These are phyloP conservation scores for Trinorchestia longiramus DNA, from an alignment of 1,140 invertebrate species.

Conservation along the genomic window DNA sequence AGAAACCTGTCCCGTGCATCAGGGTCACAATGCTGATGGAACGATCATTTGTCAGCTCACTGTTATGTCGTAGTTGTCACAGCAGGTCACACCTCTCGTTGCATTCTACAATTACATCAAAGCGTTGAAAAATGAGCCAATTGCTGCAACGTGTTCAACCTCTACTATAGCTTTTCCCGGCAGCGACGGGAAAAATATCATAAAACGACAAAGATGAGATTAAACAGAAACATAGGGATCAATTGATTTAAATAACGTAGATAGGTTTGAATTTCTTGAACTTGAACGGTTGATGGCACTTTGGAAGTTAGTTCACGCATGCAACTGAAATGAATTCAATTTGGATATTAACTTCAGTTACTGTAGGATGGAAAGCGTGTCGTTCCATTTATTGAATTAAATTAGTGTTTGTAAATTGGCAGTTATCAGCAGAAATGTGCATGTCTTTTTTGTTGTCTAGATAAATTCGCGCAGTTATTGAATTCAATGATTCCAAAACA, in stretches of 20 bases:
- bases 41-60: not conserved
- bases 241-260: not conserved
- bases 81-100: not conserved
- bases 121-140: not conserved
- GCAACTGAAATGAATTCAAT: not conserved
- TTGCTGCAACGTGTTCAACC: not conserved
- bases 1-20: not conserved
- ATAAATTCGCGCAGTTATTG: too few relatives aligned
- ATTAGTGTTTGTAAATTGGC: too few relatives aligned
- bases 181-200: not conserved
- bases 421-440: too few relatives aligned
- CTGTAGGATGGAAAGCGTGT: not conserved
- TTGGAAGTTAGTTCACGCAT: not conserved
- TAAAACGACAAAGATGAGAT: not conserved
- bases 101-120: not conserved
- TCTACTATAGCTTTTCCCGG: not conserved
- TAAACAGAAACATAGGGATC: not conserved
- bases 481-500: too few relatives aligned
- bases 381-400: too few relatives aligned
- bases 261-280: not conserved
- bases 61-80: not conserved
- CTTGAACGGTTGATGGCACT: not conserved
- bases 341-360: not conserved
- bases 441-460: too few relatives aligned
- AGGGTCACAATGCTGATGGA: not conserved